These are phyloP conservation scores for Zaprionus lachaisei DNA, from an alignment of 1,140 invertebrate species.

Conservation along the genomic window DNA sequence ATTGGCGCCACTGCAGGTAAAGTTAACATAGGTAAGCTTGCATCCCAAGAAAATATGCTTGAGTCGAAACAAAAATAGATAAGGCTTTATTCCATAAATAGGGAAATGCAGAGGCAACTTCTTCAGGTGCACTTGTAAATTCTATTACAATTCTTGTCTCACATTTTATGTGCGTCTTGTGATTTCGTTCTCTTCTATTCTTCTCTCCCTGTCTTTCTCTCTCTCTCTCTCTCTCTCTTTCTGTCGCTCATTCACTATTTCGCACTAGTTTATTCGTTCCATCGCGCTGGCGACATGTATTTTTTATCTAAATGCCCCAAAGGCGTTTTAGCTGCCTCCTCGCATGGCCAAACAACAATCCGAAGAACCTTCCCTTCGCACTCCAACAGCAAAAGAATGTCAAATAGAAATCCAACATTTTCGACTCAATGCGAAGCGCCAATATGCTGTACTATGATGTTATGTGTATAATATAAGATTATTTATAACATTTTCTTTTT, in stretches of 20 bases:
- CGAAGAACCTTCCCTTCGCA: constrained; percentile 2
- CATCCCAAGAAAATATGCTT: not conserved
- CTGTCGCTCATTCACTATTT: constrained; percentile 35
- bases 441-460: not conserved
- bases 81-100: constrained; percentile 11
- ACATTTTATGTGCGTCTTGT: constrained; percentile 73
- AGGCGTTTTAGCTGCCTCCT: constrained; percentile 64
- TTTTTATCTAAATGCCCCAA: constrained; percentile 79
- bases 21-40: not conserved
- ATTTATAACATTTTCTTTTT: not conserved
- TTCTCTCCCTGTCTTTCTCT: not conserved
- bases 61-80: constrained; percentile 23
- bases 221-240: constrained; percentile 17
- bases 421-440: not conserved
- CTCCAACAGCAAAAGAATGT: not conserved
- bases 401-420: not conserved
- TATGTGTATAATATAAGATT: not conserved
- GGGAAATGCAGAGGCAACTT: constrained; percentile 30
- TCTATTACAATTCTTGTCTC: constrained; percentile 64
- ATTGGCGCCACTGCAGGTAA: no score
- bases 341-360: constrained; percentile 39
- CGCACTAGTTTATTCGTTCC: constrained; percentile 27
- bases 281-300: constrained; percentile 64
- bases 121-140: constrained; percentile 51
- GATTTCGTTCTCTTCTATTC: constrained; percentile 32